Conservation (phyloP, 2,888 invertebrate species). For the Hyalella azteca region DNA sequence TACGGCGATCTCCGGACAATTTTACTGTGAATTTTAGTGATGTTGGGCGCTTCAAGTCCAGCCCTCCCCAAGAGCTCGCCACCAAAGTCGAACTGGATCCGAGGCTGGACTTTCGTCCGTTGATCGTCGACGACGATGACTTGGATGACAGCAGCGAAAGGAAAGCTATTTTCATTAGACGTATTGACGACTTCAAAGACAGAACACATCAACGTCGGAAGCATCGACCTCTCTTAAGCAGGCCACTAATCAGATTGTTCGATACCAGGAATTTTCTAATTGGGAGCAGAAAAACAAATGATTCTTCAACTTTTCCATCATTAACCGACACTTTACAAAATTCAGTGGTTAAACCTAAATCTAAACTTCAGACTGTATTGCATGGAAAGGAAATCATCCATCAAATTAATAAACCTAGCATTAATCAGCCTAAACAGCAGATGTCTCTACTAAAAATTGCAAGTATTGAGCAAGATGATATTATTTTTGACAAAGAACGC, state of each 20-base stretch:
- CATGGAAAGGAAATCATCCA: not conserved
- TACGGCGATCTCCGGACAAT: not conserved
- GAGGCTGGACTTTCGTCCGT: not conserved
- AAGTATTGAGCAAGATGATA: not conserved
- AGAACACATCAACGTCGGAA: not conserved
- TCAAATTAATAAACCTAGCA: not conserved
- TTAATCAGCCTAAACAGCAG: not conserved
- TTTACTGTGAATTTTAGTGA: not conserved
- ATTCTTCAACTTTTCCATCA: not conserved
- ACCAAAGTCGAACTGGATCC: not conserved
- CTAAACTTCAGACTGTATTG: not conserved
- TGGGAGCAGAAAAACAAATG: not conserved
- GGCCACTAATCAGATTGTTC: not conserved
- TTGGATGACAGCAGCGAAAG: constrained; percentile 7
- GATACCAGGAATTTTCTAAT: not conserved
- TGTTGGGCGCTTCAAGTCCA: not conserved
- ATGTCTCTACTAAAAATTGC: not conserved
- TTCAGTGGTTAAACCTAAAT: not conserved
- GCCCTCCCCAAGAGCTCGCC: not conserved
- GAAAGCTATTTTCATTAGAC: constrained; percentile 9
- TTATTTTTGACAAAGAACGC: not conserved
- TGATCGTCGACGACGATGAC: not conserved
- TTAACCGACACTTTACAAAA: not conserved
- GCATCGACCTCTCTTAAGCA: not conserved
- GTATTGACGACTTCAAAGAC: constrained; percentile 5